These are phyloP conservation scores for Gerosis bhagava DNA, from an alignment of 2,888 invertebrate genomes.

Conservation along the genomic window DNA sequence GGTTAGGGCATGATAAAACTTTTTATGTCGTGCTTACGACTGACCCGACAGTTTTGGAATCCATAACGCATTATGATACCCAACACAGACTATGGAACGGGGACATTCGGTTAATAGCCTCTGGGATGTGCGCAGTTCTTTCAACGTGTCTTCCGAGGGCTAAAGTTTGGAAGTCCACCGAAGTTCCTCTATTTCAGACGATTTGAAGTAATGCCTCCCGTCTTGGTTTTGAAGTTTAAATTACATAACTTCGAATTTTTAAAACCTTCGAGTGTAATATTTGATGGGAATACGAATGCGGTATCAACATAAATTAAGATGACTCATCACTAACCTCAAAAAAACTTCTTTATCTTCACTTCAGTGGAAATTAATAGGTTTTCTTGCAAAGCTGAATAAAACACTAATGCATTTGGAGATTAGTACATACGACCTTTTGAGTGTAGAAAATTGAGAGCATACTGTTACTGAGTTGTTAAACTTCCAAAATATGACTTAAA, in stretches of 20 bases:
- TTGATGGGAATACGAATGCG: constrained; percentile 4
- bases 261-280: not conserved
- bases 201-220: constrained; percentile 8
- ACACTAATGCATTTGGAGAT: constrained; percentile 19
- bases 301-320: not conserved
- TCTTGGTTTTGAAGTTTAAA: not conserved
- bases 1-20: constrained; percentile 69
- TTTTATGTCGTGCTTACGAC: constrained; percentile 73
- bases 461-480: too few species aligned
- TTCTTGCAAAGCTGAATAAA: constrained; percentile 19
- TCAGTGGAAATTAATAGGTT: constrained; percentile 9
- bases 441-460: too few species aligned
- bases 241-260: constrained; percentile 2
- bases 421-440: constrained; percentile 17
- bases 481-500: too few species aligned
- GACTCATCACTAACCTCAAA: not conserved
- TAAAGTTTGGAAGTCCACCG: constrained; percentile 1
- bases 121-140: constrained; percentile 24
- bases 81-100: constrained; percentile 33
- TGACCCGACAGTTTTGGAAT: constrained; percentile 58
- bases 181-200: constrained; percentile 14
- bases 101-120: constrained; percentile 26
- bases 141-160: constrained; percentile 19
- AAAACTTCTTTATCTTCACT: constrained; percentile 6
- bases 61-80: constrained; percentile 51